These are phyloP conservation scores for Tenualosa ilisha DNA, from an alignment of 2,797 vertebrate genomes.

Conservation along the genomic window DNA sequence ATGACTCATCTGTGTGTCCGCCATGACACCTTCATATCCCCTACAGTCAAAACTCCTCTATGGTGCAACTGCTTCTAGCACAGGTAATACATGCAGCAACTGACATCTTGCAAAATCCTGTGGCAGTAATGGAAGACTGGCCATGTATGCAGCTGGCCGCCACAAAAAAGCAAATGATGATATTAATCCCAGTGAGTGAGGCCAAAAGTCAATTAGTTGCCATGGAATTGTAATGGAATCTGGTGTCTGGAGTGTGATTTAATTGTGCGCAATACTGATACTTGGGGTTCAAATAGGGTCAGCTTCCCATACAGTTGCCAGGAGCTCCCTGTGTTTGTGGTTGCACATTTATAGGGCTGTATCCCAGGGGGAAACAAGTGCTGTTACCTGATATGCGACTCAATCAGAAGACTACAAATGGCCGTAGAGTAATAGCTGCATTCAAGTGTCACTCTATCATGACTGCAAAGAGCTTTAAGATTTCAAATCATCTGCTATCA, in stretches of 20 bases:
- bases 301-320: not conserved
- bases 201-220: not conserved
- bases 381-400: not conserved
- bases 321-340: not conserved
- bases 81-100: not conserved
- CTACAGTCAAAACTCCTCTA: not conserved
- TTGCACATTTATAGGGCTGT: slow-evolving; percentile 17
- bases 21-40: not conserved
- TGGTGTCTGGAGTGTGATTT: not conserved
- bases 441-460: not conserved
- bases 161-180: not conserved
- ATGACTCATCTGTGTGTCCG: not conserved
- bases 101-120: not conserved
- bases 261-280: not conserved
- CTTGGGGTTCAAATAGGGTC: slow-evolving; percentile 5
- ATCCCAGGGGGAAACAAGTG: not conserved
- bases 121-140: not conserved
- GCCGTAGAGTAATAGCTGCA: slow-evolving; percentile 3
- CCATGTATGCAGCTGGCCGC: not conserved
- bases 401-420: slow-evolving; percentile 20
- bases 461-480: not conserved
- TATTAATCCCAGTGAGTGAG: not conserved
- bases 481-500: not conserved
- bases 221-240: not conserved
- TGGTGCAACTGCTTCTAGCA: not conserved